Evolutionary conservation across 2,888 invertebrate species (phyloP), one percentile per base, ranked within the genome.

Genomic region (Mesorhabditis sp.): DNA sequence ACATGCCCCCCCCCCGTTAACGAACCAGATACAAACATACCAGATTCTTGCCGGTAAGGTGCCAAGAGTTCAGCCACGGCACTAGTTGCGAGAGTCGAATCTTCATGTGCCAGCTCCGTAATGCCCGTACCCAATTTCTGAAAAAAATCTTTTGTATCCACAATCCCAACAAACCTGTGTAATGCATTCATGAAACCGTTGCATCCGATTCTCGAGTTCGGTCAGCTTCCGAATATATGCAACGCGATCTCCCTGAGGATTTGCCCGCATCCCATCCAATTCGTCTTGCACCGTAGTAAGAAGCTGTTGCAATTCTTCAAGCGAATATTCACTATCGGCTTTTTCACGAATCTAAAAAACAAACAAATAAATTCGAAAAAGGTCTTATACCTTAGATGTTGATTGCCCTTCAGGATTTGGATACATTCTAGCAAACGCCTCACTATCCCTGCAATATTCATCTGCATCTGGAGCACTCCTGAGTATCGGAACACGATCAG

Each of bases 251-350:
- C 71, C 73, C 69, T 70, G 67, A 3, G 77, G 77, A 65, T 76
- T 76, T 13, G 69, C 63, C 10, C 69, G 45, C 76, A 77, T 76
- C 28, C 67, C 63, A 45, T 75, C 74, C 45, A 77, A 45, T 69
- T 77, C 76, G 4, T 42, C 28, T 58, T 76, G 76, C 2, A 77
- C 77, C 4, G 74, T 72, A 10, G 70, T 63, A 65, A 77, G 66
- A 44, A 77, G 68, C 10, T 66, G 67, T 43, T 77, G 73, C 61
- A 77, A 65, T 43, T 77, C 75, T 62, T 76, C 77, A 45, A 77
- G 61, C 3, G 76, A 66, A 43, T 62, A 70, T n/a, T 44, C 69
- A 50, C 58, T 50, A 10, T 50, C 58, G 7, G 7, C 58, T 50
- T 50, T 50, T 50, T 13, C 66, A 0, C 13, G 10, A 45, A 15